phyloP scores from a whole-genome alignment of 2,797 vertebrate species.

The Alectoris magna region DNA sequence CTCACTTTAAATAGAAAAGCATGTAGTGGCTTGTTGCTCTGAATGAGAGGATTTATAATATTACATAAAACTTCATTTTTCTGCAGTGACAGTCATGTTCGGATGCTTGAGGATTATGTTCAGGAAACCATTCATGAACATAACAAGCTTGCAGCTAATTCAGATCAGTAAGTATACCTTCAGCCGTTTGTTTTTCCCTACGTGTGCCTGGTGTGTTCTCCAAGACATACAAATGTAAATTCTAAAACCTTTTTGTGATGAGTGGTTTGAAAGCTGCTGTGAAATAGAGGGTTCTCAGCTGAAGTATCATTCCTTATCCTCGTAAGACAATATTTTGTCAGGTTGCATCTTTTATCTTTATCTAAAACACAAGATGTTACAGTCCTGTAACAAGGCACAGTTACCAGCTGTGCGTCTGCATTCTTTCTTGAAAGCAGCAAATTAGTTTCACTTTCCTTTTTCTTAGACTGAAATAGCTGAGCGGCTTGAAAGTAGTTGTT shows the following conservation, averaged over 20 bases:
- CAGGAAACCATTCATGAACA: conserved; percentile 97
- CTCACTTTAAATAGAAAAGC: neutral
- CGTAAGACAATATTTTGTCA: neutral
- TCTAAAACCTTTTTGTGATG: neutral
- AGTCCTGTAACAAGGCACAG: neutral
- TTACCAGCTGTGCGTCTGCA: neutral
- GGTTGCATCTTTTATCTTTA: neutral
- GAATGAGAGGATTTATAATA: neutral
- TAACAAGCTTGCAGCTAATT: conserved; percentile 96
- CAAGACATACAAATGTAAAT: rapidly evolving
- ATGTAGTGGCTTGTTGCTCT: neutral
- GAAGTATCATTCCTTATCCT: neutral
- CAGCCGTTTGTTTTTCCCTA: neutral
- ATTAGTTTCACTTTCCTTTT: neutral
- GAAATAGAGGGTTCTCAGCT: neutral
- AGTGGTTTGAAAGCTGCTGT: neutral
- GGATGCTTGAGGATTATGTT: conserved; percentile 98
- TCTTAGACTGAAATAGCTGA: neutral
- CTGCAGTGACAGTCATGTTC: conserved; percentile 94
- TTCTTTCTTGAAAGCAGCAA: neutral
- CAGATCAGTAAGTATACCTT: conserved; percentile 90
- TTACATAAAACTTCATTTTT: neutral
- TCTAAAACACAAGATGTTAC: neutral
- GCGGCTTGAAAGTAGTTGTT: neutral
- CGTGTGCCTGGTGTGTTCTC: rapidly evolving